A percentile compares a stretch with the other conserved stretches of the same genome.
These are phyloP conservation scores for Sycophila texana DNA, from an alignment of 2,888 invertebrate species.

Conservation along the genomic window DNA sequence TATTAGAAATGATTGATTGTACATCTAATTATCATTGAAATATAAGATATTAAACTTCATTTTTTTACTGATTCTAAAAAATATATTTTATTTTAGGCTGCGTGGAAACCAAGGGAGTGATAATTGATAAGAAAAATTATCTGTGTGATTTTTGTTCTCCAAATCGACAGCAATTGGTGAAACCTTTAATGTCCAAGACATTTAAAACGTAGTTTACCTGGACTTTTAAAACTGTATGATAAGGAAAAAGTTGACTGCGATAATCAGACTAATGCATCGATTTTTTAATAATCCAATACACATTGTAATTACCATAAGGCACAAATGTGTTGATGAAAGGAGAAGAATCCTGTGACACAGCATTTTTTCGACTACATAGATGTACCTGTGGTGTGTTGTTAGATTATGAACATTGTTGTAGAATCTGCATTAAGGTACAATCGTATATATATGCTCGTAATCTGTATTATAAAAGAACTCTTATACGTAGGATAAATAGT, in stretches of 20 bases:
- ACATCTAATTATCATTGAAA: no score
- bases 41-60: no score
- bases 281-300: neutral
- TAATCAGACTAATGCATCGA: neutral
- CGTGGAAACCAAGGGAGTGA: conserved; percentile 72
- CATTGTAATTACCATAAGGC: neutral
- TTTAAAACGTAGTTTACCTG: conserved; percentile 62
- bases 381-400: conserved; percentile 38
- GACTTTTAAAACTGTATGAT: conserved; percentile 28
- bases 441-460: conserved; percentile 17
- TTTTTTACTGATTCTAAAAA: no score
- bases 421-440: conserved; percentile 34
- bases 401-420: conserved; percentile 15
- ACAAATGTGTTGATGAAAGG: neutral
- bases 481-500: conserved; percentile 25
- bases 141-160: conserved; percentile 72
- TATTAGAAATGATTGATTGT: no score
- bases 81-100: conserved; percentile 65
- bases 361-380: conserved; percentile 35
- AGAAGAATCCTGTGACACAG: conserved; percentile 9
- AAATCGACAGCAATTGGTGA: conserved; percentile 66
- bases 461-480: conserved; percentile 36
- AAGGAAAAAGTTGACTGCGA: conserved; percentile 6
- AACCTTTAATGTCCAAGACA: conserved; percentile 69
- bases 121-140: conserved; percentile 72